Base-by-base conservation (phyloP, 1,140 invertebrate species). In the Plectrocnemia conspersa region DNA sequence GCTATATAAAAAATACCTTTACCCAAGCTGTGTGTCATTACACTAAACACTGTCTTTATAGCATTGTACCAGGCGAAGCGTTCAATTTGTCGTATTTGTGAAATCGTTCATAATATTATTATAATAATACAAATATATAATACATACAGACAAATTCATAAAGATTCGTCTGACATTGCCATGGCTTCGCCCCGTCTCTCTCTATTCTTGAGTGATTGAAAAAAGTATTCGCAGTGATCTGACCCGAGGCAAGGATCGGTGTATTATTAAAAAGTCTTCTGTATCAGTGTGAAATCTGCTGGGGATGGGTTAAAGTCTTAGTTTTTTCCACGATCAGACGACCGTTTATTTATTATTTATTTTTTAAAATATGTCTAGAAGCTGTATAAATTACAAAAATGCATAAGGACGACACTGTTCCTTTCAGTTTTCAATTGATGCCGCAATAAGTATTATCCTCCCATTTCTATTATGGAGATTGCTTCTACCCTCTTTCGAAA, bases 341-440 rank as follows among this genome's bases (percentile, higher is more conserved):
- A n/a, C n/a, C n/a, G n/a, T n/a, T n/a, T n/a, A n/a, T n/a, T n/a
- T n/a, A n/a, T n/a, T n/a, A n/a, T n/a, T n/a, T n/a, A n/a, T n/a
- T n/a, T n/a, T n/a, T n/a, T n/a, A n/a, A n/a, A n/a, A n/a, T n/a
- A n/a, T n/a, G n/a, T n/a, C n/a, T n/a, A n/a, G n/a, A n/a, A n/a
- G n/a, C n/a, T n/a, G n/a, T n/a, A n/a, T n/a, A n/a, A n/a, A n/a
- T n/a, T n/a, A n/a, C n/a, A n/a, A n/a, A n/a, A n/a, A n/a, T n/a
- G n/a, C n/a, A n/a, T n/a, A n/a, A n/a, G n/a, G n/a, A n/a, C n/a
- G n/a, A n/a, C n/a, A n/a, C n/a, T n/a, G n/a, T n/a, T n/a, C n/a
- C n/a, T n/a, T n/a, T n/a, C n/a, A n/a, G n/a, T n/a, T 50, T 56
- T 41, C 57, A 59, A 59, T 59, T 59, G 57, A 55, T 59, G 52